Base-by-base conservation (phyloP, 2,888 invertebrate genomes). In the Aleiodes alternator region DNA sequence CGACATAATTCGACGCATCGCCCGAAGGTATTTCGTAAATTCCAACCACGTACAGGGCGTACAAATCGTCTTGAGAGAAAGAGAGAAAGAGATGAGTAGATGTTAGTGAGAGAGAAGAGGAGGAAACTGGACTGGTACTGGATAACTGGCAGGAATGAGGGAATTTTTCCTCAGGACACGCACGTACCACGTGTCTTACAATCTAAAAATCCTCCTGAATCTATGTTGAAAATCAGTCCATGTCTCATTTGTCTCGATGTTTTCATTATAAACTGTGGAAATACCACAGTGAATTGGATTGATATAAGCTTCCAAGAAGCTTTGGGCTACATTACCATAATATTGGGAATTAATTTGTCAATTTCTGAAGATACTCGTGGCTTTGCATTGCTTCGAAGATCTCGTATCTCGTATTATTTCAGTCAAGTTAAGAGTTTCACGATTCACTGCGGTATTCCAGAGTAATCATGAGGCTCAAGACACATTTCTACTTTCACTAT, bases 41-140 rank as follows among this genome's bases (percentile, higher is more conserved):
- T 82, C 83, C 79, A 81, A 76, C 81, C 80, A 82, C 81, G 83
- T 84, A 78, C 80, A 81, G 76, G 43, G 82, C 79, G 81, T 83
- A 82, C 83, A 80, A 82, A 84, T 82, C 79, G 82, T 80, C 77
- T 69, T 68, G 79, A 73, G 76, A 76, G 64, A 16, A 53, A 72
- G 53, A 34, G 69, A 38, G 61, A 72, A 51, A 66, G 69, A 50
- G 77, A 61, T 34, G 75, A 71, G 66, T 34, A 34, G 4, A 34
- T 6, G 34, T 34, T 69, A 16, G 57, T 69, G 53, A 38, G 69
- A 38, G 56, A 72, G 56, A 66, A 71, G 50, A 76, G 57, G 75
- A 71, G 66, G 5, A 31, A n/a, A 38, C 61, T 61, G 38, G 38
- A 61, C 61, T 56, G 16, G 56, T 56, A 56, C 23, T 61, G 61